Evolutionary conservation across 2,113 vertebrate species (phyloP).

Genomic region (Megaptera novaeangliae): DNA sequence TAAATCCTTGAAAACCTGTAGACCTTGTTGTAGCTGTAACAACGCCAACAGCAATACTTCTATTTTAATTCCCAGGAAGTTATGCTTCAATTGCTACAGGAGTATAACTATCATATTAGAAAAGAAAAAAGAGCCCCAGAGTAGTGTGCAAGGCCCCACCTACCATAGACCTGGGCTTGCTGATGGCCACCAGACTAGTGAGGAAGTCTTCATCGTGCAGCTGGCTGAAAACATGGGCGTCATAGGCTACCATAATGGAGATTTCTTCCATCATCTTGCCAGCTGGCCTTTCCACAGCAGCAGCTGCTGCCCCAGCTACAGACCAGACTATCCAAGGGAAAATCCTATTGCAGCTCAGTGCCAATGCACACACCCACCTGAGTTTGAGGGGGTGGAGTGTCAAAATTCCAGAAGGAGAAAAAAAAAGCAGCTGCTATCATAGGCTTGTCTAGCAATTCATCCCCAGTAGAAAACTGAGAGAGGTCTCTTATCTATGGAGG

Average conservation of each 20-base stretch:
- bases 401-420: slow-evolving; percentile 22
- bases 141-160: slow-evolving; percentile 71
- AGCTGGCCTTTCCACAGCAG: slow-evolving; percentile 39
- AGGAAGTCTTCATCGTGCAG: slow-evolving; percentile 92
- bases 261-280: slow-evolving; percentile 98
- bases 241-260: slow-evolving; percentile 94
- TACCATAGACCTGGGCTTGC: slow-evolving; percentile 93
- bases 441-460: background rate
- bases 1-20: background rate
- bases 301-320: slow-evolving; percentile 50
- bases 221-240: slow-evolving; percentile 95
- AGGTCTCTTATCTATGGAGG: slow-evolving; percentile 32
- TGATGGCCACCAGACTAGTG: slow-evolving; percentile 90
- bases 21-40: background rate
- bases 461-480: slow-evolving; percentile 26
- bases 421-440: slow-evolving; percentile 35
- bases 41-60: background rate
- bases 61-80: background rate
- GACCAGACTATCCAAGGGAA: slow-evolving; percentile 41
- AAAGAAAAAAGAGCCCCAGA: background rate
- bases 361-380: slow-evolving; percentile 70
- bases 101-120: background rate
- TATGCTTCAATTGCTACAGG: background rate
- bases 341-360: slow-evolving; percentile 56
- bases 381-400: slow-evolving; percentile 63